phyloP scores from a whole-genome alignment of 2,888 invertebrate genomes.

The Tetanocera ferruginea region DNA sequence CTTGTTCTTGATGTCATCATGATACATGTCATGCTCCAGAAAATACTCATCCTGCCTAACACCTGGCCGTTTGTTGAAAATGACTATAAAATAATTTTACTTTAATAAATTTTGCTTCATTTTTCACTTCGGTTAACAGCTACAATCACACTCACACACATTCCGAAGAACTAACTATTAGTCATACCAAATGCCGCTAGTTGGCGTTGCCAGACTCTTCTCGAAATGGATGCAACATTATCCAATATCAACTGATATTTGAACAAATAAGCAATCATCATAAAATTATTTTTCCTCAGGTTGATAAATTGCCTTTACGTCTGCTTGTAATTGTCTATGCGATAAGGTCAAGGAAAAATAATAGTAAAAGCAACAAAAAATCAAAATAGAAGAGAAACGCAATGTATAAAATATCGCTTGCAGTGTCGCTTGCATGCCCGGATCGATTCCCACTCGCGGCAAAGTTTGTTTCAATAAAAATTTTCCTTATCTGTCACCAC shows the following conservation, averaged over 20 bases:
- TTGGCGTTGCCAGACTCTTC: neutral
- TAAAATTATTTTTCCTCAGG: constrained; percentile 52
- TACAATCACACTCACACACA: neutral
- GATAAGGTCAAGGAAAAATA: too few species aligned
- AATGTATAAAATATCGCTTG: neutral
- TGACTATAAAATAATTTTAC: neutral
- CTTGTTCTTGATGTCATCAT: too few species aligned
- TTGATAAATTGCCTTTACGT: constrained; percentile 49
- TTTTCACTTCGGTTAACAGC: neutral
- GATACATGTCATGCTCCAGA: too few species aligned
- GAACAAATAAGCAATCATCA: constrained; percentile 51
- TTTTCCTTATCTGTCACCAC: too few species aligned
- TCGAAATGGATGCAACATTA: constrained; percentile 4
- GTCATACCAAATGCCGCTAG: neutral
- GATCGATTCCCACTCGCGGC: too few species aligned
- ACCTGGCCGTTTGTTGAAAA: too few species aligned
- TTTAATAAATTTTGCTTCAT: neutral
- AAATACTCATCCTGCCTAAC: too few species aligned
- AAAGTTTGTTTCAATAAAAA: too few species aligned
- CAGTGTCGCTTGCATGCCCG: too few species aligned
- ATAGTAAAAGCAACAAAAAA: neutral
- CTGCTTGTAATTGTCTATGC: too few species aligned
- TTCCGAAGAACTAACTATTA: neutral
- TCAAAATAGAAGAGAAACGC: neutral
- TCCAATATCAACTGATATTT: constrained; percentile 33